Base-by-base conservation (phyloP, 2,113 vertebrate genomes). In the Lanius ludovicianus region DNA sequence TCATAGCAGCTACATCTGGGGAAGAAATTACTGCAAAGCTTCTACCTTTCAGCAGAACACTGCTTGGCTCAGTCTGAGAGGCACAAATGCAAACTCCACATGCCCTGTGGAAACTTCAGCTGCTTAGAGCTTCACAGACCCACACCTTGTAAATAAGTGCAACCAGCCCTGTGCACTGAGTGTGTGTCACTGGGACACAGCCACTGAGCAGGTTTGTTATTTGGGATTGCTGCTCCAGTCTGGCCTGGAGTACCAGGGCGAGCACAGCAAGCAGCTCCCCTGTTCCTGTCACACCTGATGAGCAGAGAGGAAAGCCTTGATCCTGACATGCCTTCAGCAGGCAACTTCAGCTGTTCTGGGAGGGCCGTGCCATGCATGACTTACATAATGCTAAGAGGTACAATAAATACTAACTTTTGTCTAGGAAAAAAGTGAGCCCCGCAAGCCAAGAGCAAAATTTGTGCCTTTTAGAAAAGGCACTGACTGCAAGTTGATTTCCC, bases 1-100 rank as follows among this genome's bases (percentile, higher is more conserved):
- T 88, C 24, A 31, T 1, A 85, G 85, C 84, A 76, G 84, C 71
- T 70, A 74, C 92, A 90, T 93, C 87, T 78, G 93, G 68, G 65
- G 63, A 85, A 95, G 63, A 78, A 87, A 89, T 85, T 23, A 76
- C 46, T 31, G 73, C 79, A 84, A 49, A 88, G 68, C 71, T 75
- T 16, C 93, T 28, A 79, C 84, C 64, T 90, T 75, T 86, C 85
- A 56, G 91, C 79, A 90, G 90, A 86, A 10, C 52, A 4, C 59
- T 37, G 7, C 71, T 63, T 49, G 75, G 75, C 83, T 46, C 42
- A 11, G 70, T 27, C 60, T 44, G 69, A 62, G 67, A 57, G 39
- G 59, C 67, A 93, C 50, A 79, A 89, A 88, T 7, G 44, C 55
- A 13, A 81, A 46, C 64, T 41, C 68, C 56, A 39, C 8, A 3